These are phyloP conservation scores for Drosophila nigromelanica DNA, from an alignment of 1,140 invertebrate species.

Conservation along the genomic window DNA sequence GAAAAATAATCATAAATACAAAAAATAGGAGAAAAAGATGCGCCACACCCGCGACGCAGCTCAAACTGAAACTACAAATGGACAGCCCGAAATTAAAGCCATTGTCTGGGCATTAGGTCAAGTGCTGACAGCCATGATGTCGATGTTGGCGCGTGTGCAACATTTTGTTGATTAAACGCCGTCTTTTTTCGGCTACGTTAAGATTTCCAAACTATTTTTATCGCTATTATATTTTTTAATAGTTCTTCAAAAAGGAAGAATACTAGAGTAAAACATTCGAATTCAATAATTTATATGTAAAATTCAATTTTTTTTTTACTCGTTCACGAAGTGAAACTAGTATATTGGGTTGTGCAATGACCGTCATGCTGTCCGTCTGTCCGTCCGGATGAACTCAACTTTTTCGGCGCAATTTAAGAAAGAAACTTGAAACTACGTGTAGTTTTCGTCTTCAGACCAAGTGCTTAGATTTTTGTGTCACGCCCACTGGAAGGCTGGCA, in stretches of 20 bases:
- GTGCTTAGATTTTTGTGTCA: too few species aligned
- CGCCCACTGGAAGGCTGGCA: too few species aligned
- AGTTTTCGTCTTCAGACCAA: too few species aligned
- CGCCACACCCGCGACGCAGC: slow-evolving; percentile 70
- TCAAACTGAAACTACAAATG: slow-evolving; percentile 51
- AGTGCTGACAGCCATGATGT: slow-evolving; percentile 65
- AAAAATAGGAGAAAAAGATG: slow-evolving; percentile 67
- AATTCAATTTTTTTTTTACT: too few species aligned
- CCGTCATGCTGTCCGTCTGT: not conserved
- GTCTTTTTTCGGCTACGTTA: slow-evolving; percentile 21
- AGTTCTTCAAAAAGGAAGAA: not conserved
- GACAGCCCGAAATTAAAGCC: slow-evolving; percentile 72
- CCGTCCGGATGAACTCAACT: too few species aligned
- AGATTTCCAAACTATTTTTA: not conserved
- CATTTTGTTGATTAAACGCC: slow-evolving; percentile 56
- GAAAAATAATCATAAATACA: slow-evolving; percentile 44
- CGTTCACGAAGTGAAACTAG: too few species aligned
- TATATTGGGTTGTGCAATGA: too few species aligned
- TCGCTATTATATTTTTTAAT: not conserved
- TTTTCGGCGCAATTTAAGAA: too few species aligned
- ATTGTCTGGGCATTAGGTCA: slow-evolving; percentile 77
- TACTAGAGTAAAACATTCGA: not conserved
- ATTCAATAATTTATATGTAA: too few species aligned
- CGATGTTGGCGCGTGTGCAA: slow-evolving; percentile 61
- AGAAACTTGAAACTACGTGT: too few species aligned